Conservation (phyloP, 2,888 invertebrate genomes). For the Sesamia inferens region DNA sequence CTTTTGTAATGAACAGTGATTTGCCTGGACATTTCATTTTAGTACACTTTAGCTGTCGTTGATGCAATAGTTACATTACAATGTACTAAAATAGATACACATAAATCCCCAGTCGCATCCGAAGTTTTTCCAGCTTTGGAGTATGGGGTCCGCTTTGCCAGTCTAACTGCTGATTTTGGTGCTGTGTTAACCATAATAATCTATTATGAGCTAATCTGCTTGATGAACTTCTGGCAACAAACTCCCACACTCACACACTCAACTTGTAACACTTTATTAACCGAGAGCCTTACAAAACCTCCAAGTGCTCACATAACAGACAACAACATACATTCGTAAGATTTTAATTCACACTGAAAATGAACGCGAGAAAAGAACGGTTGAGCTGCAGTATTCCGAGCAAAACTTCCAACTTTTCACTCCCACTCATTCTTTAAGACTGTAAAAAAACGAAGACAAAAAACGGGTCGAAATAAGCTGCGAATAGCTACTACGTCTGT, state of each 20-base stretch:
- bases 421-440: constrained; percentile 59
- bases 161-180: too few relatives aligned
- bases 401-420: constrained; percentile 61
- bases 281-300: constrained; percentile 7
- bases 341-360: constrained; percentile 63
- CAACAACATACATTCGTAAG: constrained; percentile 45
- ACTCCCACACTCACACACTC: not conserved
- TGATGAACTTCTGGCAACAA: not conserved
- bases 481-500: constrained; percentile 66
- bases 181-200: too few relatives aligned
- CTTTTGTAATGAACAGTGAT: too few relatives aligned
- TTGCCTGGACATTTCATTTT: too few relatives aligned
- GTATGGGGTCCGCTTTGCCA: too few relatives aligned
- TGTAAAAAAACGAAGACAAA: constrained; percentile 57
- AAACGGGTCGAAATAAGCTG: constrained; percentile 66
- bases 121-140: too few relatives aligned
- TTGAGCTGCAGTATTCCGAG: constrained; percentile 46
- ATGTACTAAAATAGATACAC: too few relatives aligned
- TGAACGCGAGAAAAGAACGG: constrained; percentile 54
- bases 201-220: not conserved
- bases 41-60: too few relatives aligned
- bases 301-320: not conserved
- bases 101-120: too few relatives aligned
- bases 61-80: too few relatives aligned
- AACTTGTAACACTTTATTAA: not conserved